A percentile compares a stretch with the other conserved stretches of the same genome.
phyloP scores from a whole-genome alignment of 2,113 vertebrate genomes.

The cat (Felis catus) region F.catus_Fca126_mat1.0 CM031412.1:112669501-112670000 shows the following conservation, averaged over 20 bases:
- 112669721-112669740: neutral
- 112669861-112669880: neutral
- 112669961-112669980: neutral
- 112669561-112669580: neutral
- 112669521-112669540: neutral
- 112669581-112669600: neutral
- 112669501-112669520: neutral
- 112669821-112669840: neutral
- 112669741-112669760: constrained; percentile 1
- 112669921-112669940: neutral
- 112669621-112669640: neutral
- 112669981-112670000: neutral
- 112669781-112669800: neutral
- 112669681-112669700: neutral
- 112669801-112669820: neutral
- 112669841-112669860: neutral
- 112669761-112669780: neutral
- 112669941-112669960: neutral
- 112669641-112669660: neutral
- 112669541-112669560: neutral
- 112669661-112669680: neutral
- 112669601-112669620: neutral
- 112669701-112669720: neutral
- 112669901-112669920: neutral
- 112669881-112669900: neutral